Conservation (phyloP, 2,888 invertebrate species). For the Acrobasis repandana region DNA sequence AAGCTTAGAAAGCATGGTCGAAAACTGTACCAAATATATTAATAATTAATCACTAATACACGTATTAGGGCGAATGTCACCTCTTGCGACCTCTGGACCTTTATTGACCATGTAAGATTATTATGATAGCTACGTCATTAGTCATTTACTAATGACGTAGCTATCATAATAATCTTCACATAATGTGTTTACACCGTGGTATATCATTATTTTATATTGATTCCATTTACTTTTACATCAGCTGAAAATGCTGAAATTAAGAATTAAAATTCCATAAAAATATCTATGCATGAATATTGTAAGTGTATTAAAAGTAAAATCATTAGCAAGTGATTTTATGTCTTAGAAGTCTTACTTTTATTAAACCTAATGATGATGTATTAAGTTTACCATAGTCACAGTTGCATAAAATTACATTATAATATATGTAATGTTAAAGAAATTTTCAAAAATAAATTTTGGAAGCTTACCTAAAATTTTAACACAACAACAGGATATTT, state of each 20-base stretch:
- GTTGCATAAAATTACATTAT: no score
- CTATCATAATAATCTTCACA: background rate
- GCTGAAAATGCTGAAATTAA: background rate
- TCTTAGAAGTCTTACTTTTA: no score
- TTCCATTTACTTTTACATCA: background rate
- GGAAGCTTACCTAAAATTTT: no score
- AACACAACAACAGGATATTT: no score
- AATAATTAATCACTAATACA: background rate
- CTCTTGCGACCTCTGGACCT: background rate
- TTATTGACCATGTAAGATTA: background rate
- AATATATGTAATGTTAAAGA: no score
- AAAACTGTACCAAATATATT: background rate
- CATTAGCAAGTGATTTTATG: background rate
- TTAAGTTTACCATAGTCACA: no score
- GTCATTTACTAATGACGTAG: background rate
- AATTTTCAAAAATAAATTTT: no score
- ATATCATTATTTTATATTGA: background rate
- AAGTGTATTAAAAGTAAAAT: background rate
- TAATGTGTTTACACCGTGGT: background rate
- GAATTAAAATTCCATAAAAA: background rate
- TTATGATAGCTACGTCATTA: no score
- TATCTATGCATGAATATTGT: background rate
- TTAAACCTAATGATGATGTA: no score
- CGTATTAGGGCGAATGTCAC: constrained; percentile 2
- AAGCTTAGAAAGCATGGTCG: background rate